A percentile compares a stretch with the other conserved stretches of the same genome.
phyloP scores from a whole-genome alignment of 2,113 vertebrate genomes.

The Leiothrix lutea region DNA sequence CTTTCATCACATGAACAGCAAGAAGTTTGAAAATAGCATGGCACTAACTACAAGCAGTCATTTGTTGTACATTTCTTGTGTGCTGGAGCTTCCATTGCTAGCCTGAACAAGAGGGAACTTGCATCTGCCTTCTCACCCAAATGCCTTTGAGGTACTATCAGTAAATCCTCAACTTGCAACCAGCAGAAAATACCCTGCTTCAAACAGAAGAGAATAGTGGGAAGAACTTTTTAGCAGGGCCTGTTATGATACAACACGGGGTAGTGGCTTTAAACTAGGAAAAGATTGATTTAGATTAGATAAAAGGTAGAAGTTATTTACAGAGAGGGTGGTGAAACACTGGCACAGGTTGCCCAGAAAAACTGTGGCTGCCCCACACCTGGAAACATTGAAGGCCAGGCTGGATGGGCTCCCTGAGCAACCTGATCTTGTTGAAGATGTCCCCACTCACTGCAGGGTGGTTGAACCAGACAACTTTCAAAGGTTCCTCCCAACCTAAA shows the following conservation, averaged over 20 bases:
- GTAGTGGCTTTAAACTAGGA: background rate
- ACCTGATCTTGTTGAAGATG: background rate
- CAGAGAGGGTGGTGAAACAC: background rate
- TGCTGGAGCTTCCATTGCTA: background rate
- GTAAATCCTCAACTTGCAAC: background rate
- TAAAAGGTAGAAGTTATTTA: background rate
- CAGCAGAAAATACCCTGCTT: background rate
- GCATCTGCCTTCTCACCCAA: constrained; percentile 37
- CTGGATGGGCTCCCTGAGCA: background rate
- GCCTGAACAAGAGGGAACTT: constrained; percentile 46
- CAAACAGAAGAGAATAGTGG: background rate
- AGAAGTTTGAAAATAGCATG: background rate
- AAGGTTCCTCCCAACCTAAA: background rate
- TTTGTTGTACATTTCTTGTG: background rate
- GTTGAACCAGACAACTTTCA: background rate
- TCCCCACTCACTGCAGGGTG: background rate
- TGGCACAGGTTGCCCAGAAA: background rate
- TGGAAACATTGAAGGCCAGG: background rate
- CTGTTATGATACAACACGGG: background rate
- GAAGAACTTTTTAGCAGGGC: background rate
- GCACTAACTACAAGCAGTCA: background rate
- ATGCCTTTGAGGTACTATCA: constrained; percentile 33
- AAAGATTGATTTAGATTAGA: background rate
- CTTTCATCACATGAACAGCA: background rate
- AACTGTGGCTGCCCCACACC: background rate